Percentiles rank a stretch among this genome's conserved stretches.
Conservation (phyloP, 2,797 vertebrate genomes). For the Cyclura pinguis region DNA sequence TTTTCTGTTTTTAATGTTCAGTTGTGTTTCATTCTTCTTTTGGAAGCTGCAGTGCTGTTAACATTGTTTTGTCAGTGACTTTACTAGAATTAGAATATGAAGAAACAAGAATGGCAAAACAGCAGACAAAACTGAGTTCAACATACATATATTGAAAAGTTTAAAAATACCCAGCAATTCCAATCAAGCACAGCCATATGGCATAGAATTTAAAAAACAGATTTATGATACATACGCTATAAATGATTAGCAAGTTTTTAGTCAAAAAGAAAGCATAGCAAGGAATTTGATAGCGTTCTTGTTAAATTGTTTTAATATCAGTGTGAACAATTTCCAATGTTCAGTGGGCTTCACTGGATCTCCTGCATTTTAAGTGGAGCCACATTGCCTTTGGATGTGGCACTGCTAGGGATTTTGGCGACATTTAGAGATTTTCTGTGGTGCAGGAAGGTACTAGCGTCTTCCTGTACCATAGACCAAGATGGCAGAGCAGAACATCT, state of each 20-base stretch:
- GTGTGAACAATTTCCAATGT: no score
- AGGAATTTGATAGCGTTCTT: not conserved
- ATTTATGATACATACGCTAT: not conserved
- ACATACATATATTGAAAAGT: not conserved
- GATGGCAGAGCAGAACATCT: no score
- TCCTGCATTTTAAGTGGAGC: no score
- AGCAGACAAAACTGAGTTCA: not conserved
- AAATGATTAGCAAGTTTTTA: not conserved
- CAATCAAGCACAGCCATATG: not conserved
- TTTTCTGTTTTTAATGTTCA: not conserved
- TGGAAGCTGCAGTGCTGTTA: not conserved
- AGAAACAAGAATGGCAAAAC: not conserved
- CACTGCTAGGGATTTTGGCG: no score
- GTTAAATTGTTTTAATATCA: conserved; percentile 29
- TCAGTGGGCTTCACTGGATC: no score
- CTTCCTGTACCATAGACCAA: no score
- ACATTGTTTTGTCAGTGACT: not conserved
- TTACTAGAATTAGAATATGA: not conserved
- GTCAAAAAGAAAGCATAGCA: not conserved
- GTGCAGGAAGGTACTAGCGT: no score
- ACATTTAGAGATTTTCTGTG: no score
- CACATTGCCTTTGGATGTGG: no score
- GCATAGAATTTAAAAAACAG: not conserved
- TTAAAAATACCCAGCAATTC: no score
- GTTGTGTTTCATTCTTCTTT: not conserved